Evolutionary conservation across 1,140 invertebrate species (phyloP), one percentile per base, ranked within the genome.

Genomic region (Hypothenemus hampei): DNA sequence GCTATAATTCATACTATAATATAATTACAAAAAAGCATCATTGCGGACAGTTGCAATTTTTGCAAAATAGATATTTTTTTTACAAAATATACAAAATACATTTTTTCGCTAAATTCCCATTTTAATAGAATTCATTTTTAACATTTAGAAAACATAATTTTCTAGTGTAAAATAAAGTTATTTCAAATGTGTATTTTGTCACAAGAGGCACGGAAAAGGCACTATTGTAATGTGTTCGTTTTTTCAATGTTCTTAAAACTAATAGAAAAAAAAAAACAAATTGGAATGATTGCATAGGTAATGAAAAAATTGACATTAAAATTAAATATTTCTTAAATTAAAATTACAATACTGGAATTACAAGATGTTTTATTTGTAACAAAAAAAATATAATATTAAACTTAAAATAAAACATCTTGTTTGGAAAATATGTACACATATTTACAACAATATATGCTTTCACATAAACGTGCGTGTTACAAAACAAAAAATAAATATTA

Each of bases 91-190:
- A 63, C 61, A 63, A 46, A 57, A 60, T 52, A 33, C 20, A 58
- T 73, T n/a, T n/a, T n/a, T n/a, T n/a, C n/a, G n/a, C n/a, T n/a
- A n/a, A n/a, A n/a, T n/a, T n/a, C n/a, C n/a, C n/a, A n/a, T 53
- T 58, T 59, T 64, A 65, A 64, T 65, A 65, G n/a, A n/a, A n/a
- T n/a, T n/a, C n/a, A n/a, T 60, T 63, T 63, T 35, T 51, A 57
- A 33, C 29, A 47, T n/a, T 50, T 51, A 21, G 21, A 29, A 33
- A 33, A 39, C 31, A 29, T n/a, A n/a, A n/a, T n/a, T n/a, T n/a
- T n/a, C n/a, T n/a, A n/a, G n/a, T n/a, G n/a, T n/a, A n/a, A n/a
- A n/a, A n/a, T n/a, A n/a, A n/a, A n/a, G n/a, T n/a, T n/a, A n/a
- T n/a, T n/a, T n/a, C n/a, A n/a, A n/a, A n/a, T n/a, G n/a, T n/a